Evolutionary conservation across 1,140 invertebrate species (phyloP).

Genomic region (Cherax destructor): DNA sequence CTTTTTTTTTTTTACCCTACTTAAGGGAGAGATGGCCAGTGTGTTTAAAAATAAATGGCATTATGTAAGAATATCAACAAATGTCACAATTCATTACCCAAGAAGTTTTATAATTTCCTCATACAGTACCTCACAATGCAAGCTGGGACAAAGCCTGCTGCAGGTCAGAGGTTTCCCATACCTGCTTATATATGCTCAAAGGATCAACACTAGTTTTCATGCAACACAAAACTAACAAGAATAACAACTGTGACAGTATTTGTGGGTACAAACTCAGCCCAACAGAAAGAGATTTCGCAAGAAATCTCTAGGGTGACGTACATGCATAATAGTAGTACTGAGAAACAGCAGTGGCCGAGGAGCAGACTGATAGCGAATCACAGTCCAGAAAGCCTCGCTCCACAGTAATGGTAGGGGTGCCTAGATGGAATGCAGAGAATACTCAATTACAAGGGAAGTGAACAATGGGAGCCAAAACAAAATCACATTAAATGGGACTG

Average conservation of each 20-base stretch:
- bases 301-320: slow-evolving; percentile 73
- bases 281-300: neutral
- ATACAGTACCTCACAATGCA: too few relatives aligned
- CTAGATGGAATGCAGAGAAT: slow-evolving; percentile 25
- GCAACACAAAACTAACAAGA: neutral
- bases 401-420: slow-evolving; percentile 76
- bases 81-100: too few relatives aligned
- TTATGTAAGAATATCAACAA: too few relatives aligned
- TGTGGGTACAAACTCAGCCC: neutral
- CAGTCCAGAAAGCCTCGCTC: slow-evolving; percentile 82
- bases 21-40: too few relatives aligned
- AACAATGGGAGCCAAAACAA: neutral
- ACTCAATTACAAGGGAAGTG: slow-evolving; percentile 9
- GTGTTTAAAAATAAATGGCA: too few relatives aligned
- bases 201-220: neutral
- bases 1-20: too few relatives aligned
- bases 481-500: neutral
- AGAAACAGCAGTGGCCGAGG: slow-evolving; percentile 83
- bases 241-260: neutral
- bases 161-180: too few relatives aligned
- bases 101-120: too few relatives aligned
- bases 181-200: neutral
- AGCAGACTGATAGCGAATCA: slow-evolving; percentile 85
- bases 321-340: slow-evolving; percentile 86
- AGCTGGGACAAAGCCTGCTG: too few relatives aligned